Percentiles rank a stretch among this genome's conserved stretches.
These are phyloP conservation scores for Cerceris ruficornis DNA, from an alignment of 2,888 invertebrate genomes.

Conservation along the genomic window DNA sequence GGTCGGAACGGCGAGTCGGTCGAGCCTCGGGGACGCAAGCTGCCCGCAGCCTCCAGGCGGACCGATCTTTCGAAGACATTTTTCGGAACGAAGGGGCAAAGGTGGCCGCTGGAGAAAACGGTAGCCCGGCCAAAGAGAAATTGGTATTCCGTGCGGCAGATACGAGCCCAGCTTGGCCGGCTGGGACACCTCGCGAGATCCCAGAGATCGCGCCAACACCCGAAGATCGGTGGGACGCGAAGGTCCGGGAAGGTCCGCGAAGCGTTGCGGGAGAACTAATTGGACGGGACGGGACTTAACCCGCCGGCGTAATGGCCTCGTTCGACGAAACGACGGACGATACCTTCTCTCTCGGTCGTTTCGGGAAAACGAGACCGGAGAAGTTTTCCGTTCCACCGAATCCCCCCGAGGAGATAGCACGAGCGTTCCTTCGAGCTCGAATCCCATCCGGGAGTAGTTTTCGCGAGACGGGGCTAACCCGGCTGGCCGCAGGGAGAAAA, in stretches of 20 bases:
- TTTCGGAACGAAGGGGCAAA: conserved; percentile 19
- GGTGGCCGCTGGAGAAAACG: conserved; percentile 51
- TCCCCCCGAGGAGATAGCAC: not conserved
- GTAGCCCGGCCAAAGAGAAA: conserved; percentile 24
- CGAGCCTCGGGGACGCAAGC: too few relatives aligned
- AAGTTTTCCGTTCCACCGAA: not conserved
- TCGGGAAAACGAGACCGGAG: too few relatives aligned
- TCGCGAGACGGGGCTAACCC: too few relatives aligned
- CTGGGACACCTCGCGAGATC: conserved; percentile 51
- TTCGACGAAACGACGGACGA: conserved; percentile 36
- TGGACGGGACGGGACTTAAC: conserved; percentile 60
- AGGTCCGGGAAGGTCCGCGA: conserved; percentile 43
- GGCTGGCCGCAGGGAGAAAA: not conserved
- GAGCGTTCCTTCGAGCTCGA: too few relatives aligned
- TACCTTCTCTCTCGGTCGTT: conserved; percentile 5
- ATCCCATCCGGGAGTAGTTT: not conserved
- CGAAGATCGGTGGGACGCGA: conserved; percentile 33
- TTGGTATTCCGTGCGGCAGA: conserved; percentile 50
- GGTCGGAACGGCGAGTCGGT: too few relatives aligned
- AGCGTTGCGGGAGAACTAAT: conserved; percentile 59
- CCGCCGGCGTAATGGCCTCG: conserved; percentile 40
- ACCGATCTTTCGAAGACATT: conserved; percentile 40
- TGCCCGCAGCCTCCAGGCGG: not conserved
- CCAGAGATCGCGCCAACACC: conserved; percentile 47
- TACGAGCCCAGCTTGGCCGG: conserved; percentile 57